Conservation (phyloP, 2,888 invertebrate genomes). For the Atethmia centrago region DNA sequence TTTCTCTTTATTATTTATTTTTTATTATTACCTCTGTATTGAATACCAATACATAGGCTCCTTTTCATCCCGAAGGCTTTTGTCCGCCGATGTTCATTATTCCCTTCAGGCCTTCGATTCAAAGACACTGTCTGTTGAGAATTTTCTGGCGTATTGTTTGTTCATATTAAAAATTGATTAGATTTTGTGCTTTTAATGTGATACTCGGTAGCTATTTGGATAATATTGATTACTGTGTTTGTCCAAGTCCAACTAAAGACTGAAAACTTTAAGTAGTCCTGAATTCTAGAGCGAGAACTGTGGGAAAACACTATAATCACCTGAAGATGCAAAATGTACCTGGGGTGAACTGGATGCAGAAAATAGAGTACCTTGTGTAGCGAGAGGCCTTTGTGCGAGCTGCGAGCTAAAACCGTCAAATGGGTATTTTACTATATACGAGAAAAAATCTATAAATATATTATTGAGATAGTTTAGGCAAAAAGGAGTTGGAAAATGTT, state of each 20-base stretch:
- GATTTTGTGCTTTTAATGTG: constrained; percentile 31
- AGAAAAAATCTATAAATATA: too few species aligned
- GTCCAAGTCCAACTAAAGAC: neutral
- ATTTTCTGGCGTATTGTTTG: constrained; percentile 47
- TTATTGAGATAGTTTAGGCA: too few species aligned
- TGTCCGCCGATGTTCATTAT: constrained; percentile 61
- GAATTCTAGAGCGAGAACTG: too few species aligned
- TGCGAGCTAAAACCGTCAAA: neutral
- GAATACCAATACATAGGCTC: constrained; percentile 77
- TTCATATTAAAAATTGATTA: constrained; percentile 57
- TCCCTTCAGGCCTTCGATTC: constrained; percentile 44
- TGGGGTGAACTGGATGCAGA: neutral
- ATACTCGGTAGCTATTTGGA: neutral
- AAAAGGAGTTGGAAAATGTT: too few species aligned
- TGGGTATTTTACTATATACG: too few species aligned
- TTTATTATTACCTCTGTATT: constrained; percentile 75
- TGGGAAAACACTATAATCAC: neutral
- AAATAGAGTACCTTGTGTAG: neutral
- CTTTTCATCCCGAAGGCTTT: constrained; percentile 71
- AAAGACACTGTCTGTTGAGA: constrained; percentile 48
- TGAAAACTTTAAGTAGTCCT: neutral
- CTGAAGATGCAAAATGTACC: neutral
- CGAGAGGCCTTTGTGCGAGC: neutral
- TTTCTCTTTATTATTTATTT: constrained; percentile 71
- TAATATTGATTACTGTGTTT: neutral